A percentile compares a stretch with the other conserved stretches of the same genome.
These are phyloP conservation scores for Pelusios castaneus DNA, from an alignment of 2,113 vertebrate genomes.

Conservation along the genomic window DNA sequence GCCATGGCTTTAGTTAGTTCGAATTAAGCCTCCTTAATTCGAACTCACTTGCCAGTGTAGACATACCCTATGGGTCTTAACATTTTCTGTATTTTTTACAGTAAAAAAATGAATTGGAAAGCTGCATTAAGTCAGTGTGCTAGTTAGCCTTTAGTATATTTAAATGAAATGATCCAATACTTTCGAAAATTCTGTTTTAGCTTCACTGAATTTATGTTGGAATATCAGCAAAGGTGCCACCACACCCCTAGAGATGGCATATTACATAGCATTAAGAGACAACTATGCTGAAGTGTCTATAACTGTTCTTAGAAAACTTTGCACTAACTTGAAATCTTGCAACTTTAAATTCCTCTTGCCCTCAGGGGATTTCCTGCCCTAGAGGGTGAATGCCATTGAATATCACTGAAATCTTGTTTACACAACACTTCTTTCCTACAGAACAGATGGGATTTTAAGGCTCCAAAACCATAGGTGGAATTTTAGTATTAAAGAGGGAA, in stretches of 20 bases:
- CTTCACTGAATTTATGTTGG: background rate
- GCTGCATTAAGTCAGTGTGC: conserved; percentile 51
- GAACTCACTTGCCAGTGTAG: too few species aligned
- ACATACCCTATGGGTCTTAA: conserved; percentile 36
- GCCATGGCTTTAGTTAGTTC: too few species aligned
- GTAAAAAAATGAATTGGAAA: conserved; percentile 53
- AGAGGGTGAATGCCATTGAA: background rate
- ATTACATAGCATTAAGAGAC: background rate
- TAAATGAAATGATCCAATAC: conserved; percentile 65
- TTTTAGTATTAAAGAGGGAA: conserved; percentile 40
- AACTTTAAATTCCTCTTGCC: background rate
- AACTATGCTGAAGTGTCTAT: background rate
- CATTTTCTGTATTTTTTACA: background rate
- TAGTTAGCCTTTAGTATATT: conserved; percentile 54
- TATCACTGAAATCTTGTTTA: background rate
- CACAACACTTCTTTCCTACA: background rate
- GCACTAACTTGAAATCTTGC: background rate
- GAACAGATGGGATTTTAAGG: background rate
- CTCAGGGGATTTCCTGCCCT: background rate
- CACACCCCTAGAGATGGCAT: background rate
- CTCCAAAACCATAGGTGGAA: conserved; percentile 8
- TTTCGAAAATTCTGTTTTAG: conserved; percentile 63
- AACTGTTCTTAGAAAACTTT: background rate
- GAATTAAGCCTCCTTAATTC: too few species aligned
- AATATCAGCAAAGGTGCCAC: conserved; percentile 32